Base-by-base conservation (phyloP, 1,140 invertebrate genomes). In the Hydropsyche tenuis region DNA sequence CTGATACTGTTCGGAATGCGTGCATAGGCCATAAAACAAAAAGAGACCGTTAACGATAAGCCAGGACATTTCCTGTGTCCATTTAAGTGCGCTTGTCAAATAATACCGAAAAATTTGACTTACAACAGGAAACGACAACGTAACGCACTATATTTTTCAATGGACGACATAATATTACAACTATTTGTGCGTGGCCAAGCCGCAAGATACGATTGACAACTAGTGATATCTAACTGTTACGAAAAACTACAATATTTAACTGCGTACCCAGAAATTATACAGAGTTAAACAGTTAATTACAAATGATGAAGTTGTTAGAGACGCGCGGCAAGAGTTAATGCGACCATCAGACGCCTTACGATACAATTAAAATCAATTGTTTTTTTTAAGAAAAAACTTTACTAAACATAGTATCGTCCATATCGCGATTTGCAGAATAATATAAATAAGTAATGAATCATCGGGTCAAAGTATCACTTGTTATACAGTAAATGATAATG, bases 41-140 rank as follows among this genome's bases (percentile, higher is more conserved):
- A 68, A 68, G 14, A n/a, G 25, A 70, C 68, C 48, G 68, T 70
- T 70, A 70, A 25, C 68, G 68, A 70, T 70, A 70, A 70, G 68
- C 23, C 18, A 70, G 68, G 68, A 70, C 68, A 30, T 70, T 70
- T 70, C 68, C 68, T 56, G 68, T 70, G 27, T 56, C 68, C 51
- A 60, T 70, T 70, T 70, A 70, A 70, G 68, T 56, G 48, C 48
- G 27, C 46, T 30, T 43, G 37, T 43, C 56, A 60, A 60, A 60
- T 25, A 60, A 25, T 60, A 9, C 56, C 27, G 63, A 43, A 65
- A 45, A 65, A 43, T 65, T 65, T 43, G 63, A 65, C 63, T 65
- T 60, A 60, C 30, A 37, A 37, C 56, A 60, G 56, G 56, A 60
- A 60, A 60, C 56, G 56, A 60, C 56, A 60, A 23, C 12, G 22